Percentiles rank a stretch among this genome's conserved stretches.
phyloP scores from a whole-genome alignment of 2,797 vertebrate genomes.

The Astyanax mexicanus region DNA sequence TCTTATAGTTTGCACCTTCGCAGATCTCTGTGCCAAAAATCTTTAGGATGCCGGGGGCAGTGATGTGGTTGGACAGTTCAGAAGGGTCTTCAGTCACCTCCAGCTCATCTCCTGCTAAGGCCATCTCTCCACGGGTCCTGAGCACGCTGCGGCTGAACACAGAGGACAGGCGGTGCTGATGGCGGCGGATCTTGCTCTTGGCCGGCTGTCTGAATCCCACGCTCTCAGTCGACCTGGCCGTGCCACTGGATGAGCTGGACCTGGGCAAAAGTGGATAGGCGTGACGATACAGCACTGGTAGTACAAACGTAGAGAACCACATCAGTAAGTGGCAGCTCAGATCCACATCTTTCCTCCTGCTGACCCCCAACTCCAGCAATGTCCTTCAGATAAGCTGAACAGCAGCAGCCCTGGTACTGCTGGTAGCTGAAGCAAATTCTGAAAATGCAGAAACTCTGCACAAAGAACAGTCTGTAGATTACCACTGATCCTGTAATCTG shows the following conservation, averaged over 20 bases:
- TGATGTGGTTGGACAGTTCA: slow-evolving; percentile 83
- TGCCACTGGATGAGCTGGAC: slow-evolving; percentile 72
- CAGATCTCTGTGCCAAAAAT: slow-evolving; percentile 85
- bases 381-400: neutral
- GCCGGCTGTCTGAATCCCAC: slow-evolving; percentile 69
- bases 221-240: slow-evolving; percentile 66
- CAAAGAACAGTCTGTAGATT: slow-evolving; percentile 46
- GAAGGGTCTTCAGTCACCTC: slow-evolving; percentile 73
- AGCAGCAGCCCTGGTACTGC: neutral
- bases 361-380: neutral
- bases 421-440: neutral
- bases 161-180: slow-evolving; percentile 79
- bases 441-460: slow-evolving; percentile 14
- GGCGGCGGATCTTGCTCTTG: slow-evolving; percentile 75
- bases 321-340: neutral
- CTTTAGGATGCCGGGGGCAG: slow-evolving; percentile 84
- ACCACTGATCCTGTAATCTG: slow-evolving; percentile 44
- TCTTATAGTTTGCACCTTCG: slow-evolving; percentile 84
- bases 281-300: neutral
- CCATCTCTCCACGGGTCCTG: slow-evolving; percentile 61
- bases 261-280: slow-evolving; percentile 56
- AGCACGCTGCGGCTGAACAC: slow-evolving; percentile 74
- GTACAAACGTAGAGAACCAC: neutral
- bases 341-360: neutral
- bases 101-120: slow-evolving; percentile 58